Evolutionary conservation across 2,797 vertebrate species (phyloP).

Genomic region (Poliocrania exsul): DNA sequence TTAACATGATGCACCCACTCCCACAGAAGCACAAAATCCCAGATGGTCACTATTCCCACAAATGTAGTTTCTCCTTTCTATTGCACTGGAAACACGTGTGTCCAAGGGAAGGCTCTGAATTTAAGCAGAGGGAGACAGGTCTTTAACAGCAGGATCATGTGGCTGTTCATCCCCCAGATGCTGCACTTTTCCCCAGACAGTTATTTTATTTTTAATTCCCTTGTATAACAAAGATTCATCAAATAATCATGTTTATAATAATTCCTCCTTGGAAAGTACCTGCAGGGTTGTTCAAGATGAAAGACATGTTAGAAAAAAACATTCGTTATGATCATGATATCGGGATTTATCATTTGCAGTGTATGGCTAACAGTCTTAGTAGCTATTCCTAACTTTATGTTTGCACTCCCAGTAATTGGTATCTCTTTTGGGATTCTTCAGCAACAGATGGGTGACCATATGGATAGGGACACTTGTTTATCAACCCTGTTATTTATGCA

Average conservation of each 20-base stretch:
- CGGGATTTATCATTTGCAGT: background rate
- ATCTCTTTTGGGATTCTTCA: constrained; percentile 33
- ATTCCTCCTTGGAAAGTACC: background rate
- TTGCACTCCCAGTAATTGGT: constrained; percentile 29
- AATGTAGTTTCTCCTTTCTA: background rate
- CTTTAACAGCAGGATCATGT: background rate
- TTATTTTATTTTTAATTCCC: background rate
- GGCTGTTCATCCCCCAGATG: background rate
- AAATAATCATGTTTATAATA: background rate
- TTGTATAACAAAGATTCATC: background rate
- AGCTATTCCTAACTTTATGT: constrained; percentile 6
- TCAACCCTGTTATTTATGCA: constrained; percentile 42
- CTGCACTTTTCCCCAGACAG: background rate
- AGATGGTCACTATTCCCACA: background rate
- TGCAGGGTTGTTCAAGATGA: background rate
- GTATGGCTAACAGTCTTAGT: background rate
- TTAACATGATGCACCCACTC: fast-evolving
- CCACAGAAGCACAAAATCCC: no score
- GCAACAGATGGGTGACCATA: constrained; percentile 63
- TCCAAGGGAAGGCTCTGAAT: background rate
- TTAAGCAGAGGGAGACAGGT: background rate
- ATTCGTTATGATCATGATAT: background rate
- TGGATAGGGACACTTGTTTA: constrained; percentile 53
- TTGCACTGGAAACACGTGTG: fast-evolving
- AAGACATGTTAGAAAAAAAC: background rate